Percentiles rank a stretch among this genome's conserved stretches.
Conservation (phyloP, 2,113 vertebrate species). For the Chauna torquata region DNA sequence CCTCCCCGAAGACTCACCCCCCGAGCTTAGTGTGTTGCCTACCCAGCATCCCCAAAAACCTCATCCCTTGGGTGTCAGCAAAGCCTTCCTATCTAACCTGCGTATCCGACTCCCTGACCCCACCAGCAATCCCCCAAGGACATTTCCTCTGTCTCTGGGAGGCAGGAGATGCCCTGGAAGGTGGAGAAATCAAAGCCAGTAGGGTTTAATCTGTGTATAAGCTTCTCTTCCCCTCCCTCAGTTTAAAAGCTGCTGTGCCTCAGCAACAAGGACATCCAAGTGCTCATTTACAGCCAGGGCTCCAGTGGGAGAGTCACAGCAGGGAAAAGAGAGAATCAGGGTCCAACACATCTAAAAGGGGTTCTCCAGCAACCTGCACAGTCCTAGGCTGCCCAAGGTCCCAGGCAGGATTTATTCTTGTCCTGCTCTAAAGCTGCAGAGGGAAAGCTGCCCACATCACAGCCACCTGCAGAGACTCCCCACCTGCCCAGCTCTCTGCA, state of each 20-base stretch:
- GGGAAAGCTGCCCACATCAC: background rate
- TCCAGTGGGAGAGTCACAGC: background rate
- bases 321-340: background rate
- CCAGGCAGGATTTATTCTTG: background rate
- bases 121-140: background rate
- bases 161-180: background rate
- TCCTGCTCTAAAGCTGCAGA: background rate
- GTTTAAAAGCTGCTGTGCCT: background rate
- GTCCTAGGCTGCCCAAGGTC: background rate
- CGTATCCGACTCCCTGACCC: background rate
- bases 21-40: background rate
- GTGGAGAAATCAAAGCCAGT: background rate
- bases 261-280: background rate
- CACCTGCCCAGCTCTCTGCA: background rate
- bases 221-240: background rate
- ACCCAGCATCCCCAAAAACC: background rate
- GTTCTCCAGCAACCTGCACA: background rate
- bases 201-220: background rate
- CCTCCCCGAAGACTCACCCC: background rate
- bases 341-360: background rate
- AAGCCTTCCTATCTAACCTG: background rate
- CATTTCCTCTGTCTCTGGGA: background rate
- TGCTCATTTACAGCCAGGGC: background rate
- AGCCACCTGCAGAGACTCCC: background rate
- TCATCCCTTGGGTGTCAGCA: background rate